Evolutionary conservation across 30 jellyfish, hydroid and myxozoan genomes (phyloP), one percentile per base, ranked within the genome.

Genomic region (Rhopilema esculentum): DNA sequence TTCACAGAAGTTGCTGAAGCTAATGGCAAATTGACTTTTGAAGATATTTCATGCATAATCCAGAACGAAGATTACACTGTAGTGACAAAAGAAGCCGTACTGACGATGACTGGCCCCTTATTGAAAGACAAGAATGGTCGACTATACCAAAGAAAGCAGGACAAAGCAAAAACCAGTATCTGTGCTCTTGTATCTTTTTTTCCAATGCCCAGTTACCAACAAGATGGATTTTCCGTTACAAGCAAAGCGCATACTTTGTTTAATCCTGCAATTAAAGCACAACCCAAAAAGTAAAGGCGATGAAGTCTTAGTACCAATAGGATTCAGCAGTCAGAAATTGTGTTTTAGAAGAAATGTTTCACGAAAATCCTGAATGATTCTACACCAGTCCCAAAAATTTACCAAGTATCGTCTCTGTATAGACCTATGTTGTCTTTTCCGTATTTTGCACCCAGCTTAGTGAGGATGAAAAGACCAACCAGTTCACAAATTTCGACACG

Each of bases 1-100:
- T n/a, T 66, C 33, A 29, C 66, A 12, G 83, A 72, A 33, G 83
- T 72, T 72, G 27, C 33, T 33, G 83, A 72, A 72, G 83, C 67
- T 0, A 30, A 21, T 29, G 83, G 83, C 62, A 72, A 67, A 19
- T 1, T 67, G 8, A 52, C 40, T 67, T 67, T 67, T 52, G 77
- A 67, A n/a, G 77, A 16, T 67, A 67, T 23, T 23, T 4, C 12
- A 8, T 67, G 77, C 18, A 23, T 20, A 6, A 23, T 52, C 8
- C 49, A 67, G 24, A 49, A 67, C 18, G 49, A 67, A 8, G 77
- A 67, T 22, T 67, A 23, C 29, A 67, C 52, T 67, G 77, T 52
- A 24, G 77, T 67, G 52, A 67, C 77, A 1, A 67, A 23, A 49
- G 29, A 49, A 24, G 77, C 77, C 26, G 52, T n/a, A n/a, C n/a